phyloP scores from a whole-genome alignment of 2,113 vertebrate genomes.

The Hydrochoerus hydrochaeris region DNA sequence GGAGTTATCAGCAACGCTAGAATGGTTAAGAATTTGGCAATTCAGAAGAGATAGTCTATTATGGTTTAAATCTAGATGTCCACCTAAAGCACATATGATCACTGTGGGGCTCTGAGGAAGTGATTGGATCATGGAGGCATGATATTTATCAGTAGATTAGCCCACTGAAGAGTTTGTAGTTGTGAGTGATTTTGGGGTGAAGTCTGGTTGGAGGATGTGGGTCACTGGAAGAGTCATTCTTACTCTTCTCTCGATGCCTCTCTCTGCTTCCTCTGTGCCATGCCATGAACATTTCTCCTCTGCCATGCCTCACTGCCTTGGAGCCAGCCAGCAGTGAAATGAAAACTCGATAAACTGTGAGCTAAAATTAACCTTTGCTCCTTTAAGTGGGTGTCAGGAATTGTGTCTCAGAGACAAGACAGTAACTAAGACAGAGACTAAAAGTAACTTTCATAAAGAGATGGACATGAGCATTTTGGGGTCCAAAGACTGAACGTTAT shows the following conservation, averaged over 20 bases:
- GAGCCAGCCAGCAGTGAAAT: not conserved
- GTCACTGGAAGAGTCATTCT: not conserved
- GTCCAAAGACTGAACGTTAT: not conserved
- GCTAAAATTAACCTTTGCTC: too few relatives aligned
- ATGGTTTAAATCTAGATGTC: not conserved
- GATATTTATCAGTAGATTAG: not conserved
- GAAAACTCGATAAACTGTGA: not conserved
- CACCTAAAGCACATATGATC: not conserved
- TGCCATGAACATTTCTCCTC: not conserved
- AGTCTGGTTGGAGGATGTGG: not conserved
- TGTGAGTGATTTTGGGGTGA: not conserved
- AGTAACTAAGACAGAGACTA: not conserved
- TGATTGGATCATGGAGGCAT: not conserved
- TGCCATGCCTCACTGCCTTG: not conserved
- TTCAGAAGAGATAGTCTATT: too few relatives aligned
- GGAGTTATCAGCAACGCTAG: not conserved
- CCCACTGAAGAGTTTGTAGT: not conserved
- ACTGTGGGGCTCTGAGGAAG: not conserved
- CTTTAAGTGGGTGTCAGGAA: too few relatives aligned
- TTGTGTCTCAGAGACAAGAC: not conserved
- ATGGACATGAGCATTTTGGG: too few relatives aligned
- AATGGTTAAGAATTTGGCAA: not conserved
- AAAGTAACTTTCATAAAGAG: not conserved
- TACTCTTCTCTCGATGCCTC: not conserved
- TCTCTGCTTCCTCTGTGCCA: not conserved